phyloP scores from a whole-genome alignment of 2,113 vertebrate species.

The Polypterus senegalus region DNA sequence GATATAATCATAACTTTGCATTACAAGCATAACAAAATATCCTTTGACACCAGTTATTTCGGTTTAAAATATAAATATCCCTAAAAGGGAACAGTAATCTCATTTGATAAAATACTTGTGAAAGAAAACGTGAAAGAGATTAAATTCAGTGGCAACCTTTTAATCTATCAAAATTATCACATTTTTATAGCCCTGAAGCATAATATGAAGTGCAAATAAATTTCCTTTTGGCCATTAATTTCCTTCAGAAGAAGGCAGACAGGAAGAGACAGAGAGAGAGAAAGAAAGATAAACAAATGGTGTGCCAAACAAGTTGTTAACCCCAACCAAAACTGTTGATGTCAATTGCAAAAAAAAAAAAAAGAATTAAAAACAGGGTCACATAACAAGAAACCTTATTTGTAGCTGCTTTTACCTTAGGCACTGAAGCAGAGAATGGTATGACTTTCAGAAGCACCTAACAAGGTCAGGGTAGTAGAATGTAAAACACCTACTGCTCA shows the following conservation, averaged over 20 bases:
- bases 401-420: not conserved
- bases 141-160: conserved; percentile 15
- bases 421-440: not conserved
- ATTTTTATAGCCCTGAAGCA: conserved; percentile 19
- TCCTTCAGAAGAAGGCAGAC: conserved; percentile 10
- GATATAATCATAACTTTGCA: not conserved
- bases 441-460: conserved; percentile 26
- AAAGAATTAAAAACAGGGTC: conserved; percentile 21
- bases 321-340: conserved; percentile 10
- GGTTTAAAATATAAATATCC: conserved; percentile 7
- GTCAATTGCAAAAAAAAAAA: conserved; percentile 23
- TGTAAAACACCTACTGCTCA: conserved; percentile 6
- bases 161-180: conserved; percentile 27
- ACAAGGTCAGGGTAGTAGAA: conserved; percentile 16
- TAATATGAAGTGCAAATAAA: conserved; percentile 17
- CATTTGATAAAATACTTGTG: conserved; percentile 9
- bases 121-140: conserved; percentile 14
- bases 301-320: not conserved
- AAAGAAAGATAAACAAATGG: not conserved
- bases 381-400: not conserved
- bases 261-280: conserved; percentile 16
- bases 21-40: not conserved
- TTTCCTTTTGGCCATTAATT: conserved; percentile 27
- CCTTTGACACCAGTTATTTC: not conserved
- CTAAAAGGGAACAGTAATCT: conserved; percentile 24